Percentiles rank a stretch among this genome's conserved stretches.
phyloP scores from a whole-genome alignment of 1,140 invertebrate genomes.

The Sycophila sp. region DNA sequence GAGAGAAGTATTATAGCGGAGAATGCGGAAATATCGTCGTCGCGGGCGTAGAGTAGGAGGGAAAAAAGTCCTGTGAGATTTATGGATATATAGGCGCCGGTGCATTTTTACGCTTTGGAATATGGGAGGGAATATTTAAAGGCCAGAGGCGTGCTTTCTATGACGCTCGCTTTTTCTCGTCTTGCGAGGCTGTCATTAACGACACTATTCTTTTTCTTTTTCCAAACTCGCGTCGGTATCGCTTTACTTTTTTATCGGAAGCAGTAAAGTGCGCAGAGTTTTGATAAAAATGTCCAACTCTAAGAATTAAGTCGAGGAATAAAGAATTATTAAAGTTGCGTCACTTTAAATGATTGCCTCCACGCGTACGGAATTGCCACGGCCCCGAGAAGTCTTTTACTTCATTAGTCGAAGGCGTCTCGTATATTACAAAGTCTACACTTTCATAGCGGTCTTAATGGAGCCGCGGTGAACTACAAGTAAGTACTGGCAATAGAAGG shows the following conservation, averaged over 20 bases:
- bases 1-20: constrained; percentile 30
- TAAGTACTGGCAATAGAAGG: too few species aligned
- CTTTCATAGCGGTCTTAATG: constrained; percentile 19
- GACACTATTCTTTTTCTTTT: background rate
- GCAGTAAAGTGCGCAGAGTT: background rate
- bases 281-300: constrained; percentile 1
- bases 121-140: background rate
- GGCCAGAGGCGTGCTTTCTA: background rate
- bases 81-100: constrained; percentile 30
- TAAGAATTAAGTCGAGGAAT: background rate
- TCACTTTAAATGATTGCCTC: constrained; percentile 33
- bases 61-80: constrained; percentile 31
- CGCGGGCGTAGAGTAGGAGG: constrained; percentile 23
- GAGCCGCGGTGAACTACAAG: background rate
- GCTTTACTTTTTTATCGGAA: background rate
- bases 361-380: constrained; percentile 20
- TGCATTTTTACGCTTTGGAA: background rate
- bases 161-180: background rate
- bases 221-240: background rate
- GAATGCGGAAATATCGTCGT: constrained; percentile 36
- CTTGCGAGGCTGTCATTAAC: too few species aligned
- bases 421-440: constrained; percentile 21
- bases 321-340: constrained; percentile 25
- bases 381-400: constrained; percentile 20
- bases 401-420: constrained; percentile 11